A percentile compares a stretch with the other conserved stretches of the same genome.
phyloP scores from a whole-genome alignment of 2,797 vertebrate genomes.

The Bovichtus variegatus region DNA sequence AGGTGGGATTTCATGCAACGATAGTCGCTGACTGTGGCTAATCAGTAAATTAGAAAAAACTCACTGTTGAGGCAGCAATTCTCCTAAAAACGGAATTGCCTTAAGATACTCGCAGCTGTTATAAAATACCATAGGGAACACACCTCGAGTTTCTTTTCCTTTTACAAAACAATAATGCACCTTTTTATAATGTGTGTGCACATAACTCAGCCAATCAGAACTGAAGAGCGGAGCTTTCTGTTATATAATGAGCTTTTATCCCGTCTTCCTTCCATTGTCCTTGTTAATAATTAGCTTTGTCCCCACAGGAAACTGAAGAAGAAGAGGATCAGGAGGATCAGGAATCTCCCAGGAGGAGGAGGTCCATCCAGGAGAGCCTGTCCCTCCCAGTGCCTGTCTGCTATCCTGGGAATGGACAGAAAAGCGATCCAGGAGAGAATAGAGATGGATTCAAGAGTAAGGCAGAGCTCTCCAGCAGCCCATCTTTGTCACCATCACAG shows the following conservation, averaged over 20 bases:
- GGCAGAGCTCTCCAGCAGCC: slow-evolving; percentile 73
- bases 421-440: slow-evolving; percentile 70
- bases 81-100: neutral
- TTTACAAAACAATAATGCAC: slow-evolving; percentile 1
- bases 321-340: slow-evolving; percentile 76
- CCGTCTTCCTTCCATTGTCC: slow-evolving; percentile 57
- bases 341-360: slow-evolving; percentile 71
- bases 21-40: neutral
- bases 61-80: neutral
- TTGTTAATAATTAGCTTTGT: slow-evolving; percentile 54
- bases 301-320: slow-evolving; percentile 83
- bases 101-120: neutral
- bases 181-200: neutral
- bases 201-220: slow-evolving; percentile 13
- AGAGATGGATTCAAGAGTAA: slow-evolving; percentile 68
- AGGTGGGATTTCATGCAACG: neutral
- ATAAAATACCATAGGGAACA: neutral
- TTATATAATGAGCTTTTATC: slow-evolving; percentile 39
- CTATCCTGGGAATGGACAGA: slow-evolving; percentile 74
- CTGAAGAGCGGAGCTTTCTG: neutral
- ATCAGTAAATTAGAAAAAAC: neutral
- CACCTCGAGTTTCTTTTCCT: neutral
- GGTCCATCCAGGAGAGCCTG: slow-evolving; percentile 86
- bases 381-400: slow-evolving; percentile 79
- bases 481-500: slow-evolving; percentile 78